phyloP scores from a whole-genome alignment of 2,113 vertebrate species.

The Megaleporinus macrocephalus region DNA sequence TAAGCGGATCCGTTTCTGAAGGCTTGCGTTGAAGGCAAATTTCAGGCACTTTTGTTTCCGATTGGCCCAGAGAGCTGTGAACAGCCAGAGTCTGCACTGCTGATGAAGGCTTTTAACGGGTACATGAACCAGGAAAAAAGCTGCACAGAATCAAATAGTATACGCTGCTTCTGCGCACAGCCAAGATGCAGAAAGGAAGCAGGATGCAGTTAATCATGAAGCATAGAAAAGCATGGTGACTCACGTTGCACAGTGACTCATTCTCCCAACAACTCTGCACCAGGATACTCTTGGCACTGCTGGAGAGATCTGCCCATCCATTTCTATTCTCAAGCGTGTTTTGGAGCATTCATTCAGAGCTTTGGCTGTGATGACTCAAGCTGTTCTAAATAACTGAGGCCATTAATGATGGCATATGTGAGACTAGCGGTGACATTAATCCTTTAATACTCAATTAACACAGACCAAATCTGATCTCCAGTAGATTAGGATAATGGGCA shows the following conservation, averaged over 20 bases:
- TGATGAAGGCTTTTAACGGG: background rate
- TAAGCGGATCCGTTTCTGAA: too few species aligned
- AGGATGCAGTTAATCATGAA: conserved; percentile 3
- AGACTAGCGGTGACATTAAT: background rate
- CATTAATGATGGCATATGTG: background rate
- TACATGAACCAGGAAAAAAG: background rate
- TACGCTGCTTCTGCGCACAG: background rate
- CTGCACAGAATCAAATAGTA: background rate
- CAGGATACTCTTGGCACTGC: background rate
- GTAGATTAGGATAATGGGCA: background rate
- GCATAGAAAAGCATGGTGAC: conserved; percentile 6
- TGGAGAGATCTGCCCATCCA: background rate
- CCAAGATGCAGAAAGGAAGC: background rate
- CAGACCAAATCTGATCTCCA: background rate
- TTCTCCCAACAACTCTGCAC: background rate
- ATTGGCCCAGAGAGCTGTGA: background rate
- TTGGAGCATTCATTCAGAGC: background rate
- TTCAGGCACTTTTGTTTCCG: too few species aligned
- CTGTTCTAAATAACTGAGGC: background rate
- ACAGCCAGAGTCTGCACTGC: background rate
- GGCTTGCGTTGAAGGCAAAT: too few species aligned
- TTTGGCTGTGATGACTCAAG: conserved; percentile 8
- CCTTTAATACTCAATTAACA: background rate
- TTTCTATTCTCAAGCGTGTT: background rate
- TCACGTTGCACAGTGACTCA: conserved; percentile 33